Conservation (phyloP, 2,888 invertebrate genomes). For the Apamea epomidion region DNA sequence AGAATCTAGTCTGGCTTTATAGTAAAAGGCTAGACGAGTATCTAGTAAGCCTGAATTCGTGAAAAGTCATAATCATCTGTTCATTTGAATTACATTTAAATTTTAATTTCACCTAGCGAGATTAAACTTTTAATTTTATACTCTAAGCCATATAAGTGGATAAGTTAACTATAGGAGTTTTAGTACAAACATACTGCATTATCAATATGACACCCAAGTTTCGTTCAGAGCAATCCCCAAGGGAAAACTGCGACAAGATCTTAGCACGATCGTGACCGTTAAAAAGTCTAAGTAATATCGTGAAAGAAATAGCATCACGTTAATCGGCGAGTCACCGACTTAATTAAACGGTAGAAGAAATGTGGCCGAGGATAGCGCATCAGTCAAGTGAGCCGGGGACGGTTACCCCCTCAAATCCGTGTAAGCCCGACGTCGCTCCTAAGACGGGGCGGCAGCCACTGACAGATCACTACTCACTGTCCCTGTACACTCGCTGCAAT, state of each 20-base stretch:
- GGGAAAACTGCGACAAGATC: neutral
- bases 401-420: conserved; percentile 78
- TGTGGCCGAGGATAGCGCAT: conserved; percentile 71
- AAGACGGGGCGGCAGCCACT: conserved; percentile 69
- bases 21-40: conserved; percentile 20
- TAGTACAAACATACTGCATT: neutral
- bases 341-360: conserved; percentile 70
- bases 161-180: neutral
- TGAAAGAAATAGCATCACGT: conserved; percentile 38
- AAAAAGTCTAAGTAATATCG: conserved; percentile 28
- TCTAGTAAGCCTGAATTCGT: neutral
- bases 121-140: conserved; percentile 2
- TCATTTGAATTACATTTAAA: conserved; percentile 14
- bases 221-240: neutral
- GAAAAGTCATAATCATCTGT: neutral
- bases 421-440: conserved; percentile 73
- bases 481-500: conserved; percentile 63
- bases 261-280: conserved; percentile 16
- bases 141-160: neutral
- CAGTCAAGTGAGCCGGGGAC: conserved; percentile 76
- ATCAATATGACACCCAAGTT: neutral
- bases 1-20: conserved; percentile 30
- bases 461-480: conserved; percentile 82
- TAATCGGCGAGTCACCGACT: conserved; percentile 59
- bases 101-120: neutral